Base-by-base conservation (phyloP, 23 tunicate species). In the Trididemnum clinides region DNA sequence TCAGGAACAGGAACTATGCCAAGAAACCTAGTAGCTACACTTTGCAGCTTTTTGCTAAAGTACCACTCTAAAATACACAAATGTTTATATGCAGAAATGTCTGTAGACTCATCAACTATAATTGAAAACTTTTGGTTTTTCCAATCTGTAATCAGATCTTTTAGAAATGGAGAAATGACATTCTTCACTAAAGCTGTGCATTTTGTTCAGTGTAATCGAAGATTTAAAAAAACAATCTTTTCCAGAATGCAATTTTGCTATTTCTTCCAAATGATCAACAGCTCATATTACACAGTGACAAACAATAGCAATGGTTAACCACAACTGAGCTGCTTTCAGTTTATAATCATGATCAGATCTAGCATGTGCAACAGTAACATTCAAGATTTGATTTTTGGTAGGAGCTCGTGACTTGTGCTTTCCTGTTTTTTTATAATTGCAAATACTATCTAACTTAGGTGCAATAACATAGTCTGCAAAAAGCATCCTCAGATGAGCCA, bases 221-320 rank as follows among this genome's bases (percentile, higher is more conserved):
- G 62, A 34, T 81, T 33, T n/a, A 30, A 33, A 50, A 10, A 10
- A 4, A 30, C 38, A 39, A 74, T 81, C 2, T 75, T 75, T 5
- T 34, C 30, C 15, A n/a, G 74, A 74, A 63, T 81, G 51, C 7
- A 5, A 5, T 31, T 1, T 18, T 19, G 63, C 63, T 51, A 81
- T 81, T 63, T 81, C 85, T 33, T 51, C 51, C 1, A 81, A 30
- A 34, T 81, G 85, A 33, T 81, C 85, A 81, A 81, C 33, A 1
- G 85, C 18, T 6, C 31, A 18, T 32, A 81, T 63, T 1, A 75
- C 31, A 28, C 74, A 62, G 34, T 81, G 85, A 25, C 85, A 62
- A n/a, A 75, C 69, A n/a, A 44, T 15, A 7, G 54, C 54, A 10
- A 44, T 44, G 10, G 54, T 15, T 15, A 44, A 7, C 10, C 15